Evolutionary conservation across 2,797 vertebrate species (phyloP), one percentile per base, ranked within the genome.

Genomic region (Eulemur coronatus): DNA sequence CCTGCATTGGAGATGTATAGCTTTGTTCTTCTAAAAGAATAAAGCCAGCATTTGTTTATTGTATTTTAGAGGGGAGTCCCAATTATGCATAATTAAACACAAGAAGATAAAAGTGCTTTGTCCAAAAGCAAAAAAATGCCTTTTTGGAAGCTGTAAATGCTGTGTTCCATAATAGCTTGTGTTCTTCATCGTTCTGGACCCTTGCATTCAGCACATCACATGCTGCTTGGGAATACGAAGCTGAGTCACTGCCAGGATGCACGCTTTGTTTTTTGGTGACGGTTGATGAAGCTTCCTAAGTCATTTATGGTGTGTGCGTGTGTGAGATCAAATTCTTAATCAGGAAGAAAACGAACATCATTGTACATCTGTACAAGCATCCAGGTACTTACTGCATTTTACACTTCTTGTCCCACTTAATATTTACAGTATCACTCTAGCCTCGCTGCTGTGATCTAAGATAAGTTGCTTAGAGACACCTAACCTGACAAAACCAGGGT

Each of bases 21-120:
- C 59, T 93, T 94, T 88, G n/a, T 85, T 94, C 87, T 96, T 75
- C 75, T 52, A 30, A 82, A 86, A 91, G 52, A 93, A 76, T n/a
- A 57, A 94, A 94, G n/a, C 70, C 41, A 55, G 2, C 87, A 69
- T 94, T 93, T 91, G 50, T 61, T 97, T 72, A 78, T 55, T 76
- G 41, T 87, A 48, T 94, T 96, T 97, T 91, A 94, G 78, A 87
- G 38, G 46, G 63, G 63, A 96, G 84, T 41, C 76, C 59, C 38
- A 59, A 30, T 75, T 57, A 33, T 46, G 26, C 55, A 41, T 78
- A 85, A 96, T 94, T 93, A 95, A 95, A 87, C 30, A 91, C 35
- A 46, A 59, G 69, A 93, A 94, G 93, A 89, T 41, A 52, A 52
- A 26, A 94, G 33, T n/a, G 55, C 82, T 86, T 94, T 55, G 57